phyloP scores from a whole-genome alignment of 2,797 vertebrate genomes.

The Prionace glauca region DNA sequence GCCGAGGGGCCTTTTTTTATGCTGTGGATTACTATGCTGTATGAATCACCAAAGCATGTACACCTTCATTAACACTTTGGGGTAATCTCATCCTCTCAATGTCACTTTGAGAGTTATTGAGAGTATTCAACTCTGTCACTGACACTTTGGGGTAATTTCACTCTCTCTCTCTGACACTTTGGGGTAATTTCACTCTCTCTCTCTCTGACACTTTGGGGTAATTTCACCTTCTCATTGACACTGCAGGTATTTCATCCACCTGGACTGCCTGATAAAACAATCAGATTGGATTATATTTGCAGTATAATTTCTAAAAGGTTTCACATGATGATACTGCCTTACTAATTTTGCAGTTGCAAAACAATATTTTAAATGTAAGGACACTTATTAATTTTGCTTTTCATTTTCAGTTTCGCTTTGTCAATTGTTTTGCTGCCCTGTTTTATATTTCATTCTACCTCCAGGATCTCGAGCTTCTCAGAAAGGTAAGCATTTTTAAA shows the following conservation, averaged over 20 bases:
- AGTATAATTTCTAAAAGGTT: background rate
- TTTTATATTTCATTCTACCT: constrained; percentile 74
- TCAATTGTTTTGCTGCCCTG: constrained; percentile 71
- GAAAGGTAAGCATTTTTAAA: constrained; percentile 57
- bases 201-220: background rate
- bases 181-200: background rate
- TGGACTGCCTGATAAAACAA: background rate
- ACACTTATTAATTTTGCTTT: constrained; percentile 6
- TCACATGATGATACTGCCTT: background rate
- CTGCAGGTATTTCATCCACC: background rate
- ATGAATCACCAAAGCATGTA: background rate
- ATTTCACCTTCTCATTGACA: too few species aligned
- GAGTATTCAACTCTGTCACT: background rate
- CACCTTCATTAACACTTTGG: background rate
- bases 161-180: background rate
- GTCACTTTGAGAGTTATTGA: background rate
- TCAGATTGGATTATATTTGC: background rate
- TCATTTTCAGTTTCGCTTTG: constrained; percentile 65
- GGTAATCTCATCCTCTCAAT: background rate
- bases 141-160: background rate
- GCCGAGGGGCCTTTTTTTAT: too few species aligned
- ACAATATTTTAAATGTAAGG: background rate
- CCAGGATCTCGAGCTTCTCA: constrained; percentile 65
- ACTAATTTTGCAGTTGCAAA: background rate
- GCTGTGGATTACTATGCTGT: too few species aligned